Evolutionary conservation across 2,888 invertebrate genomes (phyloP).

Genomic region (Fissipunctia ypsillon): DNA sequence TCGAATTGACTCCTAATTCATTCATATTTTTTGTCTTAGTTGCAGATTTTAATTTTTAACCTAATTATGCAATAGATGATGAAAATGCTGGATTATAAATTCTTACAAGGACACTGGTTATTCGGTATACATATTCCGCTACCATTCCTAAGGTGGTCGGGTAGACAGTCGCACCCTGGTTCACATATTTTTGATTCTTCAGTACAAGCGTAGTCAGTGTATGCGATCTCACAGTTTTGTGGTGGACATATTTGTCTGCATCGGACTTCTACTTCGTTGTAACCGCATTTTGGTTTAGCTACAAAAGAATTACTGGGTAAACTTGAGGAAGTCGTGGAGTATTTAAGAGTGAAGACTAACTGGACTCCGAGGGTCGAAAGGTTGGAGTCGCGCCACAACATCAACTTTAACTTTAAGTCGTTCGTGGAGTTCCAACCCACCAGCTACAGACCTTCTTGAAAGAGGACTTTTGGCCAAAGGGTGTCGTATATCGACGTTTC

Average conservation of each 20-base stretch:
- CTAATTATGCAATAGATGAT: neutral
- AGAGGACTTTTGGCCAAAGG: too few relatives aligned
- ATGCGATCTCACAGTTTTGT: conserved; percentile 70
- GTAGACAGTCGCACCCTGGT: conserved; percentile 73
- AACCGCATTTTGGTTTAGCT: conserved; percentile 37
- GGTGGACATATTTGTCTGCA: conserved; percentile 73
- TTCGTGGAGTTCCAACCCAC: too few relatives aligned
- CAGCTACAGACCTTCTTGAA: too few relatives aligned
- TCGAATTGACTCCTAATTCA: too few relatives aligned
- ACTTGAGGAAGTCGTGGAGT: too few relatives aligned
- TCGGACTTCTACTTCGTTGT: conserved; percentile 68
- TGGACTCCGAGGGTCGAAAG: too few relatives aligned
- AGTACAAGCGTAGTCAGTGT: conserved; percentile 64
- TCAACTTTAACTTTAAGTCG: too few relatives aligned
- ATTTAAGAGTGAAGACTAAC: too few relatives aligned
- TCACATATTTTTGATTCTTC: conserved; percentile 58
- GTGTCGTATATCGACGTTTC: too few relatives aligned
- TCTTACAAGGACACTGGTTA: conserved; percentile 63
- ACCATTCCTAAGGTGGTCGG: conserved; percentile 67
- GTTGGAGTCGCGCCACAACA: too few relatives aligned
- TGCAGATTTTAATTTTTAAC: too few relatives aligned
- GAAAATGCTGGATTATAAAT: neutral
- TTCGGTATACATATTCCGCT: conserved; percentile 70
- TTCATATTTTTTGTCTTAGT: too few relatives aligned
- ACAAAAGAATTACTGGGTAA: neutral